Evolutionary conservation across 2,888 invertebrate genomes (phyloP).

Genomic region (Yponomeuta evonymella): DNA sequence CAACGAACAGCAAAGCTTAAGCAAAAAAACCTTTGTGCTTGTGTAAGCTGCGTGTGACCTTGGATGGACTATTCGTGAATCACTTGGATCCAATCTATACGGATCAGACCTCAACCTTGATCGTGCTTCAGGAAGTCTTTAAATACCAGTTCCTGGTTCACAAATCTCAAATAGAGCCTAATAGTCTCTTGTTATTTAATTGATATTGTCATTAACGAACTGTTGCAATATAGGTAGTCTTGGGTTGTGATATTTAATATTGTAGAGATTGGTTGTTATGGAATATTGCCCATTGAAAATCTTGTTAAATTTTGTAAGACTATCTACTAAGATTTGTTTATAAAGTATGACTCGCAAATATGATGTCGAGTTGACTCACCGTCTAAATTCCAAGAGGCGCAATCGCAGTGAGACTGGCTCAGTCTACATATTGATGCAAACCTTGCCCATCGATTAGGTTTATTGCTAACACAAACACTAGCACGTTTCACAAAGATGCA

Average conservation of each 20-base stretch:
- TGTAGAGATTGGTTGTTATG: no score
- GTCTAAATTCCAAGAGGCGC: not conserved
- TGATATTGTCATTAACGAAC: not conserved
- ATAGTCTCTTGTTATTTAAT: not conserved
- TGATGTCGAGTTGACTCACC: not conserved
- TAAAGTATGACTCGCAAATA: not conserved
- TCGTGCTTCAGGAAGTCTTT: not conserved
- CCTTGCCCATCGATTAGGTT: not conserved
- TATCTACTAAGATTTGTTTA: not conserved
- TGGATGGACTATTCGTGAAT: not conserved
- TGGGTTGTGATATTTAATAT: no score
- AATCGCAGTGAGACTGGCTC: not conserved
- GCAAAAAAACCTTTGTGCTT: no score
- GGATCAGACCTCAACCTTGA: not conserved
- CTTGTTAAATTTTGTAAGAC: no score
- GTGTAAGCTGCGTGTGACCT: not conserved
- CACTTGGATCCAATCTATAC: not conserved
- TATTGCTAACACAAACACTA: slow-evolving; percentile 11
- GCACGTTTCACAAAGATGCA: slow-evolving; percentile 10
- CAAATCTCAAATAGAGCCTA: not conserved
- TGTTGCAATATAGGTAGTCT: not conserved
- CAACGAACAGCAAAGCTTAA: no score
- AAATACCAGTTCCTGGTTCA: not conserved
- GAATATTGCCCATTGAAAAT: no score
- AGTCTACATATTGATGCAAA: not conserved